phyloP scores from a whole-genome alignment of 2,797 vertebrate species.

The Saxicola maurus region DNA sequence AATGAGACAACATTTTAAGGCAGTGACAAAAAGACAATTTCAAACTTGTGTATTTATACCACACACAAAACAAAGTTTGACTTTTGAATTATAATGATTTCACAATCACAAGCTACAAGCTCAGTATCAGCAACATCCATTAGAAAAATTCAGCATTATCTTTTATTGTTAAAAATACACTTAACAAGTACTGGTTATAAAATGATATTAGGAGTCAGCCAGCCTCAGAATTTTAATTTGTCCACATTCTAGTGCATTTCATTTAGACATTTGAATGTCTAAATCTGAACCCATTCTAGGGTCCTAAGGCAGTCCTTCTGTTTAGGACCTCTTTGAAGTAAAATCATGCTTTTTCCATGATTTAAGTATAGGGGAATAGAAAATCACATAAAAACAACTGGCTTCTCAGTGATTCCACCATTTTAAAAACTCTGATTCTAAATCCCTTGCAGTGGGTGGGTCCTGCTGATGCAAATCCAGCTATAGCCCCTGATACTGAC shows the following conservation, averaged over 20 bases:
- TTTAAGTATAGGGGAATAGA: background rate
- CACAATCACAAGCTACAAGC: background rate
- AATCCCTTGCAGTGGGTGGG: rapidly evolving
- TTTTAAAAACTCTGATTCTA: background rate
- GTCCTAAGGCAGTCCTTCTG: background rate
- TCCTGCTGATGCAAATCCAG: background rate
- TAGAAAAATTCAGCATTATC: background rate
- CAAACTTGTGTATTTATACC: background rate
- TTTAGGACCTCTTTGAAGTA: background rate
- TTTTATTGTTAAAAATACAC: background rate
- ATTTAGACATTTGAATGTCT: background rate
- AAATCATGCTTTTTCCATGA: background rate
- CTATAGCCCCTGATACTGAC: background rate
- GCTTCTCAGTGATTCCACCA: background rate
- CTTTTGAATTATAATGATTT: background rate
- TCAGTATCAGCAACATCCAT: background rate
- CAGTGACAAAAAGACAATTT: background rate
- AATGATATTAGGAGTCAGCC: background rate
- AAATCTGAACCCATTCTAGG: background rate
- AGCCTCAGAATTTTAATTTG: background rate
- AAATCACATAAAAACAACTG: background rate
- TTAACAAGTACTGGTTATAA: background rate
- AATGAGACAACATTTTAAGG: background rate
- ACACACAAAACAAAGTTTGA: background rate
- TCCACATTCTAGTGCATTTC: background rate